phyloP scores from a whole-genome alignment of 2,113 vertebrate genomes.

The Chloropsis cyanopogon region DNA sequence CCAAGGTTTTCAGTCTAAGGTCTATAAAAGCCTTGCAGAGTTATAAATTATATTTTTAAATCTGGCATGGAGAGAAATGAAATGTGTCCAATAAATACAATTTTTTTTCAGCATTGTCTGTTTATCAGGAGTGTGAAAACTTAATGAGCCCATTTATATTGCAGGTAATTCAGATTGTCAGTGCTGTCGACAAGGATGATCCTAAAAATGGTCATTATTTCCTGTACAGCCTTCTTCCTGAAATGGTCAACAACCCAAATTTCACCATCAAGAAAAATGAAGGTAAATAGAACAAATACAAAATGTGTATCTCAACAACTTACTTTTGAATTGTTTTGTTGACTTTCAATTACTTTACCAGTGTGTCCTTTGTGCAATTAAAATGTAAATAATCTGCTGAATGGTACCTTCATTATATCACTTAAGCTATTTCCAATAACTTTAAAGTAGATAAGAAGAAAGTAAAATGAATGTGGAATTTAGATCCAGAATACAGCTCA shows the following conservation, averaged over 20 bases:
- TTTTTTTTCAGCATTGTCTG: not conserved
- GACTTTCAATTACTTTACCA: not conserved
- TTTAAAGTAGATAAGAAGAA: conserved; percentile 17
- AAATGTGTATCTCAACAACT: not conserved
- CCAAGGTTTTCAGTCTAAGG: not conserved
- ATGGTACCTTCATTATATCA: not conserved
- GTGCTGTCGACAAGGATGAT: conserved; percentile 93
- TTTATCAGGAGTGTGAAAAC: not conserved
- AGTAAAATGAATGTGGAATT: conserved; percentile 1
- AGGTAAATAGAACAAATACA: conserved; percentile 72
- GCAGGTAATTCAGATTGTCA: conserved; percentile 95
- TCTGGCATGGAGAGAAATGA: not conserved
- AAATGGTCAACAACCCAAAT: conserved; percentile 96
- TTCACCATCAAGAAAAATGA: conserved; percentile 98
- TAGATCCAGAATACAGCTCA: not conserved
- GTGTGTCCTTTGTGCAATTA: not conserved
- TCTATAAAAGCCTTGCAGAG: not conserved
- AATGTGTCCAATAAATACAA: not conserved
- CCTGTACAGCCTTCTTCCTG: conserved; percentile 90
- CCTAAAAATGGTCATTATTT: conserved; percentile 95
- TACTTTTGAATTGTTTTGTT: not conserved
- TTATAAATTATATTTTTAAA: not conserved
- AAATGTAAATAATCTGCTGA: not conserved
- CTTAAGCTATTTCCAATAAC: not conserved
- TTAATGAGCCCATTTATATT: conserved; percentile 52